Base-by-base conservation (phyloP, 2,888 invertebrate genomes). In the Sussaba pulchella region DNA sequence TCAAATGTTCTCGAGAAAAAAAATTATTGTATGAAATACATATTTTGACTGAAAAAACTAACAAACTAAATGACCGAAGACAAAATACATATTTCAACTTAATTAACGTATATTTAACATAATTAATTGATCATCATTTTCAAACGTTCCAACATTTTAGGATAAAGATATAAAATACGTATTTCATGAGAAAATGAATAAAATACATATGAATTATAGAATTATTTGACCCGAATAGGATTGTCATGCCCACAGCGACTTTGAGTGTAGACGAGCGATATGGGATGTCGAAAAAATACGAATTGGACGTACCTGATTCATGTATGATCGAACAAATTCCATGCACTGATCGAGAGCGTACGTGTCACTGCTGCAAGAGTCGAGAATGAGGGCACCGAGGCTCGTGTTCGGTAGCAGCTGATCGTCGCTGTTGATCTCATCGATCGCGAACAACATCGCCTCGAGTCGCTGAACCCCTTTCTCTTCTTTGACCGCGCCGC, bases 401-500 rank as follows among this genome's bases (percentile, higher is more conserved):
- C 93, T 94, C 61, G 95, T 93, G 50, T 95, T 95, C 0, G 95
- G 95, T 66, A 95, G 91, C 8, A 95, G 88, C 67, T 93, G 91
- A 3, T 91, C 86, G 86, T 94, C 93, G 9, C 91, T 91, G 91
- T 96, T 96, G 78, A 96, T 95, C 85, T 94, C 94, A 84, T 95
- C 94, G 31, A 96, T 90, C 2, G 95, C 95, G 91, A 94, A 95
- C 3, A 96, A 90, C 93, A 96, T 94, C 1, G 95, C 95, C 87
- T 96, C 96, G 78, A 96, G 91, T 3, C 95, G 93, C 87, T 96
- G 95, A 77, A 96, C 94, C 14, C 96, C 96, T 84, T 96, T 95
- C 86, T 95, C 95, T 82, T 94, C 94, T 88, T 95, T 94, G 52
- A 94, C 94, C 3, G 93, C 94, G 1, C 94, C 94, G 84, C 94